Evolutionary conservation across 2,113 vertebrate genomes (phyloP), one percentile per base, ranked within the genome.

Genomic region (Oxyura jamaicensis): DNA sequence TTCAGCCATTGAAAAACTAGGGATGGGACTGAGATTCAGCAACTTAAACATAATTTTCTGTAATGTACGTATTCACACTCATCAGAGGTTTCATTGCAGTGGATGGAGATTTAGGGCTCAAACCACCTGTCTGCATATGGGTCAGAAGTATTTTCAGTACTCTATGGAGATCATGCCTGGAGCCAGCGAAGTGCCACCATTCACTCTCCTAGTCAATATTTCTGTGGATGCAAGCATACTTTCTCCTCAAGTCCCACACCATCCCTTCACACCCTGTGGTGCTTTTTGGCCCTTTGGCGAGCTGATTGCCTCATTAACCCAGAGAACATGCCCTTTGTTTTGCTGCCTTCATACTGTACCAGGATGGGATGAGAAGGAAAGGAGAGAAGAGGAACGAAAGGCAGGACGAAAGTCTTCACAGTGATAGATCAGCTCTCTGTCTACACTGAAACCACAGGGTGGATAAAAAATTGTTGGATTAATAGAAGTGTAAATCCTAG

Each of bases 121-220:
- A 72, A 87, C 2, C 22, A 35, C 31, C 50, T 56, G 31, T 23
- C 50, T 41, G 28, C 8, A 2, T 6, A 5, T 1, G 4, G 10
- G 7, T 6, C 48, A 68, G 85, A 65, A 11, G 11, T 86, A 76
- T 18, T 63, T 50, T 39, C 53, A 1, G 1, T 35, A 17, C 22
- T 46, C 29, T 29, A 7, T 2, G 13, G 50, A 71, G 56, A 36
- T 71, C 13, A 29, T 13, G 11, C 13, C 56, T 39, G 39, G 8
- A 46, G 25, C 25, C 68, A 20, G 6, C 5, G n/a, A 55, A 8
- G 4, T 39, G 44, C 8, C 29, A 42, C 15, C 0, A 0, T 11
- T 81, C 9, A 2, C 18, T 11, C 33, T 58, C 26, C 10, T 39
- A 44, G 29, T 19, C 46, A 86, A 23, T 12, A 48, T 53, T 80